Evolutionary conservation across 2,113 vertebrate species (phyloP).

Genomic region (Calidris pygmaea): DNA sequence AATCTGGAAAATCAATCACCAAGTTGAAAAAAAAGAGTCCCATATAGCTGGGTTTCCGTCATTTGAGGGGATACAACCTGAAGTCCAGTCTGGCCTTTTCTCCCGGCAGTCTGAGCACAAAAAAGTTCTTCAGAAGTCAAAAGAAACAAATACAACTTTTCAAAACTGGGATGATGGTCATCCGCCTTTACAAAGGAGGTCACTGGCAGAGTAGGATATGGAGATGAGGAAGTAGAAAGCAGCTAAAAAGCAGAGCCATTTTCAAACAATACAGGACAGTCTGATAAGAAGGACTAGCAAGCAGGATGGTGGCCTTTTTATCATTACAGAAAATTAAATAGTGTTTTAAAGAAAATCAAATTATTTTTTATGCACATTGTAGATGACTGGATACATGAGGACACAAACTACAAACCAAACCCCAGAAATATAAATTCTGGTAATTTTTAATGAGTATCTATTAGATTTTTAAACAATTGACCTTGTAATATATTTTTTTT

Average conservation of each 20-base stretch:
- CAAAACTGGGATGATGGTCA: not conserved
- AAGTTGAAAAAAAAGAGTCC: not conserved
- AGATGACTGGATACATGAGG: not conserved
- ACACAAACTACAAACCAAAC: not conserved
- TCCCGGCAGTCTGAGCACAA: not conserved
- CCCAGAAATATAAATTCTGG: not conserved
- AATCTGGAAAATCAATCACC: not conserved
- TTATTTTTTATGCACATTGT: not conserved
- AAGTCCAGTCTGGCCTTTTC: not conserved
- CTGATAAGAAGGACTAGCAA: not conserved
- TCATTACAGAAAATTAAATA: not conserved
- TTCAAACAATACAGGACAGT: not conserved
- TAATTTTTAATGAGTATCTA: not conserved
- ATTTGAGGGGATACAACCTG: not conserved
- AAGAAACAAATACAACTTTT: not conserved
- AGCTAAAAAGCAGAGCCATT: not conserved
- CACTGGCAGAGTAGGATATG: not conserved
- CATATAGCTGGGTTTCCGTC: not conserved
- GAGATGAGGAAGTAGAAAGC: not conserved
- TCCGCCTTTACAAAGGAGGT: not conserved
- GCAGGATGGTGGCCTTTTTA: not conserved
- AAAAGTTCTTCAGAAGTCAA: not conserved
- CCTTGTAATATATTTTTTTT: not conserved
- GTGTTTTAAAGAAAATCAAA: not conserved
- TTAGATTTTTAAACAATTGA: conserved; percentile 3